Percentiles rank a stretch among this genome's conserved stretches.
Evolutionary conservation across 2,888 invertebrate species (phyloP).

Genomic region (Lithodes maja): DNA sequence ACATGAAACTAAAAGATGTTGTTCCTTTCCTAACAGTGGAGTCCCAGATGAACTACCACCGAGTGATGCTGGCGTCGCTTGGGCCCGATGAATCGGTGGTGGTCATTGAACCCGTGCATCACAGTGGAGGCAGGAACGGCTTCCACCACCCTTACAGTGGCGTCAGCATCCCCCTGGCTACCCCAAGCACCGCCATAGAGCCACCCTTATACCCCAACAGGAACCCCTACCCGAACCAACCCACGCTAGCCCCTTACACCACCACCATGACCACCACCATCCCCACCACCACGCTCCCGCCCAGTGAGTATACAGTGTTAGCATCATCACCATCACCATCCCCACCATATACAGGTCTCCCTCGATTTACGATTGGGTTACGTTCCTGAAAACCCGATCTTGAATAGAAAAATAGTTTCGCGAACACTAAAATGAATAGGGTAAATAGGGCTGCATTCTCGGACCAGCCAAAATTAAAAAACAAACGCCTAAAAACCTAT

Average conservation of each 20-base stretch:
- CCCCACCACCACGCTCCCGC: conserved; percentile 67
- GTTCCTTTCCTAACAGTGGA: conserved; percentile 31
- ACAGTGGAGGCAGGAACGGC: conserved; percentile 8
- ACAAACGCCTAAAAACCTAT: no score
- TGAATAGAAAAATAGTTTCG: no score
- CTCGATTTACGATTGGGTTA: no score
- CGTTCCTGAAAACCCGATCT: no score
- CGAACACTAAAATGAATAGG: no score
- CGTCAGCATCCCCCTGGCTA: conserved; percentile 4
- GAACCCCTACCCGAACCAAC: not conserved
- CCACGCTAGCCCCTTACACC: not conserved
- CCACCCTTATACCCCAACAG: conserved; percentile 1
- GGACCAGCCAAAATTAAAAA: no score
- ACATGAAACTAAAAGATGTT: no score
- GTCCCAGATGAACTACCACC: conserved; percentile 91
- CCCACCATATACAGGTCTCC: no score
- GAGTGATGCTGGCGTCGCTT: conserved; percentile 74
- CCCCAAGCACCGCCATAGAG: not conserved
- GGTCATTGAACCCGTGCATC: conserved; percentile 33
- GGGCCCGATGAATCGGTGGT: conserved; percentile 44
- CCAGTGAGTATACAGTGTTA: conserved; percentile 45
- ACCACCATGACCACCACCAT: conserved; percentile 61
- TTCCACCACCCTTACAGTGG: not conserved
- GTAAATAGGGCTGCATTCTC: no score
- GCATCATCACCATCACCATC: no score